Conservation (phyloP, 2,113 vertebrate species). For the Aepyceros melampus region DNA sequence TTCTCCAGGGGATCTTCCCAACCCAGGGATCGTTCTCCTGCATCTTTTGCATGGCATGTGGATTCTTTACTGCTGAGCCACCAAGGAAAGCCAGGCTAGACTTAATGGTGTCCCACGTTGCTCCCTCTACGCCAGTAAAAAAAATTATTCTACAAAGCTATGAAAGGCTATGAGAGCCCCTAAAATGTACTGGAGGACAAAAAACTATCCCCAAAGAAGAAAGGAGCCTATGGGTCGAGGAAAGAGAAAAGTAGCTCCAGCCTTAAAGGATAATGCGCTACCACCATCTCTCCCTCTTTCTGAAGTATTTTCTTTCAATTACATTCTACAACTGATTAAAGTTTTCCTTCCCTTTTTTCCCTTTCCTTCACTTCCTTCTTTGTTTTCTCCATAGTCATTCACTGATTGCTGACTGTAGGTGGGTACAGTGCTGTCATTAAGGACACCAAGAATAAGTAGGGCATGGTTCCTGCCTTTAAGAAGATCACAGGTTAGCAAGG, state of each 20-base stretch:
- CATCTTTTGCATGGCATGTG: accelerated
- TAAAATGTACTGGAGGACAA: not conserved
- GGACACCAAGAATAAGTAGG: not conserved
- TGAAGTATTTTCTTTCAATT: not conserved
- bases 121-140: not conserved
- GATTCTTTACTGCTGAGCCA: not conserved
- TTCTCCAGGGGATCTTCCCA: not conserved
- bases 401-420: not conserved
- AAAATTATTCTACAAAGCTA: not conserved
- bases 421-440: accelerated
- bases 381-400: not conserved
- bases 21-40: not conserved
- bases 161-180: not conserved
- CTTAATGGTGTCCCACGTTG: not conserved
- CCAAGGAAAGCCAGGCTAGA: not conserved
- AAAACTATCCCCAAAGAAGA: not conserved
- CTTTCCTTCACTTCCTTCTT: not conserved
- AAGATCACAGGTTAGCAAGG: not conserved
- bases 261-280: not conserved
- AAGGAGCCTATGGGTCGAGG: not conserved
- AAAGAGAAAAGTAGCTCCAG: not conserved
- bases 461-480: not conserved
- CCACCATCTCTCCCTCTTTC: not conserved
- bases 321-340: not conserved
- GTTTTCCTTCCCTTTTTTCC: not conserved